phyloP scores from a whole-genome alignment of 2,797 vertebrate genomes.

The Galaxias olidus region DNA sequence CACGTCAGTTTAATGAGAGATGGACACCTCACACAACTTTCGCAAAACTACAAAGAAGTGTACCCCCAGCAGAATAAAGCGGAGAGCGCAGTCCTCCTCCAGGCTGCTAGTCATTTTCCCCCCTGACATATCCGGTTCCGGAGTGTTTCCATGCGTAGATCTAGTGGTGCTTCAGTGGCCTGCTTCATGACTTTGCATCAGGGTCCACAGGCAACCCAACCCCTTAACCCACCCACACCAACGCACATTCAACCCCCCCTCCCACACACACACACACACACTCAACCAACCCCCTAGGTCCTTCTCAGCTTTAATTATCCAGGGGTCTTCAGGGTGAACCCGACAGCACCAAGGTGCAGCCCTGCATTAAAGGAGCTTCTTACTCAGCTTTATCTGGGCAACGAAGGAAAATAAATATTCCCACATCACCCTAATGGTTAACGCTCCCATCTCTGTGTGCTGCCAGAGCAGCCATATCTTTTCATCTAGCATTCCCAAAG shows the following conservation, averaged over 20 bases:
- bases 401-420: slow-evolving; percentile 10
- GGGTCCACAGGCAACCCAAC: slow-evolving; percentile 36
- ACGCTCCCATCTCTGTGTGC: slow-evolving; percentile 28
- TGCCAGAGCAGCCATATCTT: background rate
- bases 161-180: slow-evolving; percentile 50
- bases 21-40: too few relatives aligned
- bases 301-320: slow-evolving; percentile 55
- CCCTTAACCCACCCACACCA: background rate
- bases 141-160: slow-evolving; percentile 30
- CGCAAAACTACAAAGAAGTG: too few relatives aligned
- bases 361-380: slow-evolving; percentile 20
- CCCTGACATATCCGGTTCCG: slow-evolving; percentile 39
- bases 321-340: slow-evolving; percentile 29
- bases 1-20: too few relatives aligned
- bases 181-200: slow-evolving; percentile 49
- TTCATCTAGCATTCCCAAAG: background rate
- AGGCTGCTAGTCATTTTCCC: background rate
- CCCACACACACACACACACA: too few relatives aligned
- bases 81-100: background rate
- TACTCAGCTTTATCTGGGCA: slow-evolving; percentile 26
- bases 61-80: too few relatives aligned
- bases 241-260: too few relatives aligned
- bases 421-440: slow-evolving; percentile 29
- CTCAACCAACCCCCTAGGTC: background rate
- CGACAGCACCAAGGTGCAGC: slow-evolving; percentile 12